Base-by-base conservation (phyloP, 2,113 vertebrate species). In the Anser cygnoides region DNA sequence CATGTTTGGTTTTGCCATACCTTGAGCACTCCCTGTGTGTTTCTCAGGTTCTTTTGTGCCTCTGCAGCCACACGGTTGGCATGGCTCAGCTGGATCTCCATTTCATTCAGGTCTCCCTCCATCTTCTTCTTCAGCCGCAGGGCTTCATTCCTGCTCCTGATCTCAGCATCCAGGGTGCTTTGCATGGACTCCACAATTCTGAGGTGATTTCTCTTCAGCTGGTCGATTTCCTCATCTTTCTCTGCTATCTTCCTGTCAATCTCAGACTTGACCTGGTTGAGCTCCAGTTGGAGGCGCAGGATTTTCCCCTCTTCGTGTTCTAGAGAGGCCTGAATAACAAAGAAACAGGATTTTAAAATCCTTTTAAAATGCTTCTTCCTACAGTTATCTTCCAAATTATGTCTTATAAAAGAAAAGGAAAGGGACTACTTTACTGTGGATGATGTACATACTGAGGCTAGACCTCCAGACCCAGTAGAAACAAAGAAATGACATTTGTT, bases 51-150 rank as follows among this genome's bases (percentile, higher is more conserved):
- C 35, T 62, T 62, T 11, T 62, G 35, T 37, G 61, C 35, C 23
- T 39, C 35, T 39, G 61, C 61, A 39, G 99, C 98, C 96, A 98
- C 98, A 78, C 99, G 98, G 94, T 98, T 98, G 87, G 99, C 98
- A 0, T 99, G 99, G 96, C 94, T 99, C 82, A 99, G 97, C 98
- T 99, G 99, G 90, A 99, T 98, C 97, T 99, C 99, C 98, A 99
- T 99, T 91, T 99, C 99, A 0, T 99, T 99, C 96, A 99, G 96
- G 96, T 99, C 99, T 0, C 98, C 98, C 76, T 99, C 99, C 99
- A 99, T 99, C 97, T 99, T 99, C 98, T 99, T 99, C 96, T 98
- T 99, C 65, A 99, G 62, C 28, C 98, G 96, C 29, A 99, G 89
- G 59, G 98, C 98, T 89, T 98, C 98, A 12, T 98, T 98, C 18